A percentile compares a stretch with the other conserved stretches of the same genome.
Evolutionary conservation across 2,113 vertebrate genomes (phyloP).

Genomic region (Lycaon pictus): DNA sequence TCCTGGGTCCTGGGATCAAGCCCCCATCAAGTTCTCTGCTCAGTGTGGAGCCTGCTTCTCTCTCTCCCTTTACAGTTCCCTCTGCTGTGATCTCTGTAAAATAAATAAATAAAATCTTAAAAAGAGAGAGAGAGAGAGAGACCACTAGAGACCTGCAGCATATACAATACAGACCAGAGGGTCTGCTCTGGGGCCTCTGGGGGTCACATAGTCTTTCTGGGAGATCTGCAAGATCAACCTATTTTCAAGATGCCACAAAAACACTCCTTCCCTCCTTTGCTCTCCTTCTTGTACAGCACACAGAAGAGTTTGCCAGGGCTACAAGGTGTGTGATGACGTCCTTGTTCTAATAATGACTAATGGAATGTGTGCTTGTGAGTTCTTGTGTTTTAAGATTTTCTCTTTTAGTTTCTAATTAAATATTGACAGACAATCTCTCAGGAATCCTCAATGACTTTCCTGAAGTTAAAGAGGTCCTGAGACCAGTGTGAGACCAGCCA

Average conservation of each 20-base stretch:
- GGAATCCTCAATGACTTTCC: not conserved
- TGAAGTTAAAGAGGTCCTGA: not conserved
- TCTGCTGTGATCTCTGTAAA: too few species aligned
- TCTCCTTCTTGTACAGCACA: not conserved
- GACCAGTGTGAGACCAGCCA: not conserved
- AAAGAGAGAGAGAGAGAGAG: not conserved
- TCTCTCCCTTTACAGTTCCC: too few species aligned
- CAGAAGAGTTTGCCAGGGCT: not conserved
- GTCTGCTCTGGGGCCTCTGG: not conserved
- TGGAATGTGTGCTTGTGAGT: not conserved
- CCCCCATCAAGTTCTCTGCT: too few species aligned
- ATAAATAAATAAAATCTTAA: too few species aligned
- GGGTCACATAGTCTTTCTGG: not conserved
- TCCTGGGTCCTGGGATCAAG: too few species aligned
- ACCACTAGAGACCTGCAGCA: not conserved
- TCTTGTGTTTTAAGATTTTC: not conserved
- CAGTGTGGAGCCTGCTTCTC: too few species aligned
- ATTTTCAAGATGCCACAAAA: slow-evolving; percentile 30
- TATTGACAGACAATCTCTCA: not conserved
- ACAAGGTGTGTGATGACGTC: not conserved
- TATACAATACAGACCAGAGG: not conserved
- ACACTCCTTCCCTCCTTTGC: not conserved
- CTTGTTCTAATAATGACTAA: not conserved
- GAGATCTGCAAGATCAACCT: not conserved
- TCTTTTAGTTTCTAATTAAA: slow-evolving; percentile 58